A percentile compares a stretch with the other conserved stretches of the same genome.
phyloP scores from a whole-genome alignment of 1,140 invertebrate species.

The Brachionus koreanus region DNA sequence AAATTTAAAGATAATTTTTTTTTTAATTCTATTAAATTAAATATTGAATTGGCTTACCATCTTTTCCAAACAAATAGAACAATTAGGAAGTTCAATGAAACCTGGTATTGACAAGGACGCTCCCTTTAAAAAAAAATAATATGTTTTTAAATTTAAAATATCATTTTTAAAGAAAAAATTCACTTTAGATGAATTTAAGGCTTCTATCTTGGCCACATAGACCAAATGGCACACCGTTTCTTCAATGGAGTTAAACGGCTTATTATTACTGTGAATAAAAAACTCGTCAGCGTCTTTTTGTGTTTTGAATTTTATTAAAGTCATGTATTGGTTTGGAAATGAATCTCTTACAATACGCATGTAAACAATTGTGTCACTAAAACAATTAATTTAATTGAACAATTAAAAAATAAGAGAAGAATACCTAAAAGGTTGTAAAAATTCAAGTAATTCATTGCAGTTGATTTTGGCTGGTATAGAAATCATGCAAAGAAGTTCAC shows the following conservation, averaged over 20 bases:
- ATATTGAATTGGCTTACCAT: slow-evolving; percentile 57
- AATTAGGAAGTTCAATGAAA: slow-evolving; percentile 91
- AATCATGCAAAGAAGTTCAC: slow-evolving; percentile 80
- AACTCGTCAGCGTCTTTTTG: slow-evolving; percentile 80
- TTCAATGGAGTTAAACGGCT: slow-evolving; percentile 85
- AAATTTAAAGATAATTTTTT: no score
- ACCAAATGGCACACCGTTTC: slow-evolving; percentile 83
- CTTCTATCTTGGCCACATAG: slow-evolving; percentile 88
- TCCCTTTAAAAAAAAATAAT: slow-evolving; percentile 50
- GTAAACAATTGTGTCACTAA: slow-evolving; percentile 75
- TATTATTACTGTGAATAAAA: slow-evolving; percentile 85
- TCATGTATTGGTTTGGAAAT: slow-evolving; percentile 93
- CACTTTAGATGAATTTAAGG: slow-evolving; percentile 64
- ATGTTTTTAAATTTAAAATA: neutral
- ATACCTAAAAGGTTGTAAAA: slow-evolving; percentile 79
- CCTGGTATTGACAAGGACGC: slow-evolving; percentile 58
- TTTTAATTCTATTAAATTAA: no score
- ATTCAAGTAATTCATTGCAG: slow-evolving; percentile 87
- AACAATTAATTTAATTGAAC: slow-evolving; percentile 46
- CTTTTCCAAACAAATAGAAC: slow-evolving; percentile 90
- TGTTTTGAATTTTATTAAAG: slow-evolving; percentile 75
- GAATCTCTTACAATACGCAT: slow-evolving; percentile 81
- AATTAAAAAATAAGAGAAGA: slow-evolving; percentile 35
- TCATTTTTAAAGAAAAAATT: slow-evolving; percentile 49
- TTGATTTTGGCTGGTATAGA: slow-evolving; percentile 86